phyloP scores from a whole-genome alignment of 2,113 vertebrate genomes.

The Periophthalmodon schlosseri region DNA sequence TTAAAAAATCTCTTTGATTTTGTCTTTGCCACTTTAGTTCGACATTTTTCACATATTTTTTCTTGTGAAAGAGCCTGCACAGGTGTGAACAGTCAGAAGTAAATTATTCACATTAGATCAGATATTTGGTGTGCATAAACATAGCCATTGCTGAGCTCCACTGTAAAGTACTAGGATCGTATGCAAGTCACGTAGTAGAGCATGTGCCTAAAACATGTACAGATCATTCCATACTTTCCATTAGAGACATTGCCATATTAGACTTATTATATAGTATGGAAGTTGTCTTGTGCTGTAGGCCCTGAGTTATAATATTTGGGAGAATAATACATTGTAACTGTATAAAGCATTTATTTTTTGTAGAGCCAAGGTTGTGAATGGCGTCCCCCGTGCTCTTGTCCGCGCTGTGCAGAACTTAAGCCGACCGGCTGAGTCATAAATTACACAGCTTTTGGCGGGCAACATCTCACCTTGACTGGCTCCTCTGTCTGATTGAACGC shows the following conservation, averaged over 20 bases:
- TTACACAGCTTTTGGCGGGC: slow-evolving; percentile 11
- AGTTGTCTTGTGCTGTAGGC: neutral
- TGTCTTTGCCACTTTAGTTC: no score
- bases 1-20: no score
- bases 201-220: no score
- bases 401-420: slow-evolving; percentile 30
- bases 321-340: neutral
- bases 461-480: slow-evolving; percentile 50
- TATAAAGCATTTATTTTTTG: neutral
- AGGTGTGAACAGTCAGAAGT: no score
- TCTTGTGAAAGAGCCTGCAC: no score
- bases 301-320: neutral
- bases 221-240: no score
- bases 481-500: slow-evolving; percentile 34
- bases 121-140: no score
- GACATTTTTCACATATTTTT: no score
- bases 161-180: no score
- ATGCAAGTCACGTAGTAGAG: no score
- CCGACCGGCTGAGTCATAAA: slow-evolving; percentile 40
- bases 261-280: neutral
- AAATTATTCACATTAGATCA: no score
- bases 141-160: no score
- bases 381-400: slow-evolving; percentile 15
- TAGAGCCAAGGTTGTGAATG: slow-evolving; percentile 29
- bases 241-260: neutral